A percentile compares a stretch with the other conserved stretches of the same genome.
Evolutionary conservation across 2,888 invertebrate genomes (phyloP).

Genomic region (Byasa hedistus): DNA sequence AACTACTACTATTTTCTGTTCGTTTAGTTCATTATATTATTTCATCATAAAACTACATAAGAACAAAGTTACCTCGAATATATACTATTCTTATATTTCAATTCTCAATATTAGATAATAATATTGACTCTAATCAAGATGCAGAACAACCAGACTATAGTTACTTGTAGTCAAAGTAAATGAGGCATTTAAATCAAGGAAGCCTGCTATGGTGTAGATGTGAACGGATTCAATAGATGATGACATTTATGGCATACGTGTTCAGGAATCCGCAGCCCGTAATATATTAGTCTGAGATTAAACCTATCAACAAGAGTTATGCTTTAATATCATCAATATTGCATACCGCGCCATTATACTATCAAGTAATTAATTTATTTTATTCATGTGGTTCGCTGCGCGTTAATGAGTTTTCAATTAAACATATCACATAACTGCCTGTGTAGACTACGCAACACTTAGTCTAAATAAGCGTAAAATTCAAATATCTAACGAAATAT

Average conservation of each 20-base stretch:
- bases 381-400: background rate
- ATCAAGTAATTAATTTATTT: conserved; percentile 24
- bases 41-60: too few species aligned
- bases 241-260: conserved; percentile 24
- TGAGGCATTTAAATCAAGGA: conserved; percentile 2
- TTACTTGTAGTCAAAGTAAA: background rate
- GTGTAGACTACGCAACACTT: too few species aligned
- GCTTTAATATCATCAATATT: conserved; percentile 25
- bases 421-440: background rate
- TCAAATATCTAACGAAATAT: too few species aligned
- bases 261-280: conserved; percentile 26
- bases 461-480: too few species aligned
- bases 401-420: background rate
- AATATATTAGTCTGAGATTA: conserved; percentile 29
- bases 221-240: conserved; percentile 19
- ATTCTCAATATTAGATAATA: too few species aligned
- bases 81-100: too few species aligned
- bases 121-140: background rate
- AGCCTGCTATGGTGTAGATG: background rate
- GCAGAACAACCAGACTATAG: background rate
- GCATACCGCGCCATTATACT: conserved; percentile 16
- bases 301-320: conserved; percentile 29
- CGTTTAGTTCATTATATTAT: too few species aligned
- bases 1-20: too few species aligned
- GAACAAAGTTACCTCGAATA: too few species aligned